Base-by-base conservation (phyloP, 53 echinoderm and acorn worm genomes). In the Paracentrotus lividus region DNA sequence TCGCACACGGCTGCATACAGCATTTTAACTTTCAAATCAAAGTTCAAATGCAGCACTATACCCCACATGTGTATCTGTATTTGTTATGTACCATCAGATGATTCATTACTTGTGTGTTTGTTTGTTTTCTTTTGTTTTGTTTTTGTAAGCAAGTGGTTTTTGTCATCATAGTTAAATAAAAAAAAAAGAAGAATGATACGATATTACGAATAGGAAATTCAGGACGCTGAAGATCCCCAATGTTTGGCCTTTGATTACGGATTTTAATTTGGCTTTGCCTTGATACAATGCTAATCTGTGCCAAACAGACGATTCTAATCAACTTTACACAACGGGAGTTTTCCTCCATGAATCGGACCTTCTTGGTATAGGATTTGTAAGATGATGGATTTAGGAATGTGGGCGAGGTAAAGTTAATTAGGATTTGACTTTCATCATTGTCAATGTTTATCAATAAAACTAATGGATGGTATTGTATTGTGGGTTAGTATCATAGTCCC, bases 391-490 rank as follows among this genome's bases (percentile, higher is more conserved):
- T 72, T 18, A 72, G 18, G 40, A 20, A 72, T 72, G 72, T 72
- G 72, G 72, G 72, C 36, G 72, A 21, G 67, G 72, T 72, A 40
- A 18, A 72, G 72, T 72, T 72, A 72, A 40, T 72, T 72, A 72
- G 38, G 72, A 72, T 38, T 72, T 72, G 12, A 61, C 38, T 36
- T 72, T 14, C 72, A 38, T 38, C 72, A 72, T 36, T 72, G 72
- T 72, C 36, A 69, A 15, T 38, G 72, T 36, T 69, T 4, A 69
- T 34, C 36, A 8, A 57, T 36, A 36, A 36, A 34, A 16, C 12
- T 69, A 8, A 69, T 69, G n/a, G n/a, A n/a, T n/a, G n/a, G n/a
- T n/a, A n/a, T n/a, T n/a, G n/a, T n/a, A n/a, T n/a, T 54, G 9
- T 54, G 18, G 18, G 13, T 13, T 54, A 54, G 15, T 61, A 61